Base-by-base conservation (phyloP, 2,113 vertebrate genomes). In the Callopanchax toddi region DNA sequence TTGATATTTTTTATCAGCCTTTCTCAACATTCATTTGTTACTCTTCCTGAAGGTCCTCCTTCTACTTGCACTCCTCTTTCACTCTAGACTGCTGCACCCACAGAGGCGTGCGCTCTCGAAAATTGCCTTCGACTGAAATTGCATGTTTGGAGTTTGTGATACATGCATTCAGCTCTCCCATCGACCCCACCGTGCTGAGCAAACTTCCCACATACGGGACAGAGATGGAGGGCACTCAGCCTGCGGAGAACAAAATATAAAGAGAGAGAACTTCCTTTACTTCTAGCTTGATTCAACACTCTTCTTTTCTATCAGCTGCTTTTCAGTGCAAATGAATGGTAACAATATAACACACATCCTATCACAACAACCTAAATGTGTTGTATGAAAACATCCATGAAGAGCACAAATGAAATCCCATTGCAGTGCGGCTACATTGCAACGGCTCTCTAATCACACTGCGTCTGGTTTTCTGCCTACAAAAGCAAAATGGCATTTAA, bases 401-500 rank as follows among this genome's bases (percentile, higher is more conserved):
- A 62, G 73, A 70, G 46, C 52, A 7, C 29, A 59, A 52, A 52
- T 54, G 18, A 66, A 79, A 67, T 49, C 10, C 67, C 68, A 81
- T 59, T 16, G 63, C 36, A 63, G 16, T 60, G 62, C 51, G 59
- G 60, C 71, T 62, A 42, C 69, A 63, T 54, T 37, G 46, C 46
- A 43, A 48, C 48, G 60, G 36, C 66, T 82, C 45, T 70, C 56
- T 67, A 60, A 86, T 76, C 63, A 50, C 29, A 42, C 16, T 7
- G 36, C 48, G 1, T 8, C n/a, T 62, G 26, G 23, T 54, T 61
- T 72, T 61, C 57, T 66, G 51, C 50, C 65, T 68, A 72, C 67
- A 85, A 79, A 81, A 49, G 70, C 67, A 76, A 84, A 86, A 86
- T 76, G 68, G 58, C 77, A 85, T 83, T 89, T 89, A 89, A 89